Base-by-base conservation (phyloP, 2,888 invertebrate species). In the Chesias legatella region DNA sequence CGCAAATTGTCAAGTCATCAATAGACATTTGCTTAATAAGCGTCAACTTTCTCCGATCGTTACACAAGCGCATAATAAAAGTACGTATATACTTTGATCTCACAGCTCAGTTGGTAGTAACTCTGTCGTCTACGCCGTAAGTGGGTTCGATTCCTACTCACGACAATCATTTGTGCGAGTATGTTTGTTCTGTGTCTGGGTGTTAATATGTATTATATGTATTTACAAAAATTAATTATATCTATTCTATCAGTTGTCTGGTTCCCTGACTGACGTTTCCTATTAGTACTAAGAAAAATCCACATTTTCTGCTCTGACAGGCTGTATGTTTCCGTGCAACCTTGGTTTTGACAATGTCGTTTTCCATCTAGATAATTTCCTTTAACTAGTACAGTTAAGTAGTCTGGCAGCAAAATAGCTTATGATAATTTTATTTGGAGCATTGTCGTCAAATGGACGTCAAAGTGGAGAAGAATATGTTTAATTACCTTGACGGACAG, bases 241-340 rank as follows among this genome's bases (percentile, higher is more conserved):
- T n/a, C n/a, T n/a, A n/a, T n/a, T n/a, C n/a, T n/a, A n/a, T n/a
- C n/a, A n/a, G n/a, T n/a, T n/a, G n/a, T n/a, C n/a, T n/a, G n/a
- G n/a, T n/a, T n/a, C n/a, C n/a, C n/a, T n/a, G n/a, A n/a, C n/a
- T 67, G 75, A 77, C 72, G 64, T 76, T 79, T 81, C 75, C 77
- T 75, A 70, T 65, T 75, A 72, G 69, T 67, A 67, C 70, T 55
- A 51, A 26, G 40, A 26, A 25, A 28, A 31, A 44, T 31, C 38
- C 46, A 48, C 25, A 35, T 22, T 45, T 47, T 50, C 45, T 51
- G 46, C 20, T 32, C 9, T 17, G 33, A 29, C 38, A 29, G 27
- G 23, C 28, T 43, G 24, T 39, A 34, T 30, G 52, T 35, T 56
- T 43, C 64, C 47, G 41, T 53, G 43, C 43, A 72, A 60, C 78